phyloP scores from a whole-genome alignment of 2,797 vertebrate genomes.

The Sebastes reedi region DNA sequence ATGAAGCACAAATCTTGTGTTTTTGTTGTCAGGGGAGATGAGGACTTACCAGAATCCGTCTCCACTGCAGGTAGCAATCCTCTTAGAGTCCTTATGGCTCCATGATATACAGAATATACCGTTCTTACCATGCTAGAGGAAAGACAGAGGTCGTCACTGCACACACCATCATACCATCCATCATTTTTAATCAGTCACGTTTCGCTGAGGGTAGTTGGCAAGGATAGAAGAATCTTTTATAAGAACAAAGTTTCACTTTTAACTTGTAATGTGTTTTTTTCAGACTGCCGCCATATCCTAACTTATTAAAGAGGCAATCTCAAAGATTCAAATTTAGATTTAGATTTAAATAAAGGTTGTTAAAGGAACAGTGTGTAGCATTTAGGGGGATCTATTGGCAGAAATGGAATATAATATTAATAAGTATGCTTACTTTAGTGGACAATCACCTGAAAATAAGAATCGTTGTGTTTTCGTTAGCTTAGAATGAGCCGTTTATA shows the following conservation, averaged over 20 bases:
- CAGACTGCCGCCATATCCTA: background rate
- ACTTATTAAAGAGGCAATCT: background rate
- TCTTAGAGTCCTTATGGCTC: conserved; percentile 98
- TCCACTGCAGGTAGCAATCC: conserved; percentile 94
- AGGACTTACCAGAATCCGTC: conserved; percentile 94
- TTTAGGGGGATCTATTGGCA: too few species aligned
- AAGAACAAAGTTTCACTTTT: background rate
- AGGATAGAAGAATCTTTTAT: background rate
- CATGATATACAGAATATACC: conserved; percentile 98
- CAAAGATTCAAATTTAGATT: too few species aligned
- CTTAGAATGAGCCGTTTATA: too few species aligned
- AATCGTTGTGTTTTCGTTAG: too few species aligned
- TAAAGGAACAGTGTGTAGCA: too few species aligned
- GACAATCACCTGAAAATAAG: too few species aligned
- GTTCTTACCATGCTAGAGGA: conserved; percentile 92
- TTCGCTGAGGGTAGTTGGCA: background rate
- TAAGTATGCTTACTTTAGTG: too few species aligned
- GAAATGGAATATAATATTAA: too few species aligned
- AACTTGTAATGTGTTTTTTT: background rate
- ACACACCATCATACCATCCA: background rate
- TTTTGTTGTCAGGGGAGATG: background rate
- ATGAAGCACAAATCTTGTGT: background rate
- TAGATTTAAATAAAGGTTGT: too few species aligned
- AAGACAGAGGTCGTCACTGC: background rate
- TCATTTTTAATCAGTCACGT: background rate